phyloP scores from a whole-genome alignment of 1,140 invertebrate genomes.

The Hyphantria cunea region DNA sequence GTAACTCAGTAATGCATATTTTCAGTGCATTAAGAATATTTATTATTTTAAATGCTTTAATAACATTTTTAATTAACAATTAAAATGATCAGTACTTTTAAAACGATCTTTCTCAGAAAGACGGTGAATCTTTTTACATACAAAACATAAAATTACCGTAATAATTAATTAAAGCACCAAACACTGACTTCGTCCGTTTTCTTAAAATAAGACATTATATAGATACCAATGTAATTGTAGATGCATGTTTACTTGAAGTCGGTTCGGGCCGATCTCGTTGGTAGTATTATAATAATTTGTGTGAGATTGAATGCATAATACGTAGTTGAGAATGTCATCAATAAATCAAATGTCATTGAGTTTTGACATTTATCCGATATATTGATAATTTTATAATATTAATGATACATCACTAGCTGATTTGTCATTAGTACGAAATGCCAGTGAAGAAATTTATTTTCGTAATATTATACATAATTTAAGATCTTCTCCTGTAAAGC shows the following conservation, averaged over 20 bases:
- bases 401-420: conserved; percentile 40
- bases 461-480: conserved; percentile 38
- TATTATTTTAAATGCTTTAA: no score
- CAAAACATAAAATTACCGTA: no score
- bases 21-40: no score
- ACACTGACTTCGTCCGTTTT: no score
- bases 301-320: conserved; percentile 58
- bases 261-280: conserved; percentile 50
- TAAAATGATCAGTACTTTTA: no score
- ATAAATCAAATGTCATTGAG: conserved; percentile 25
- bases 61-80: no score
- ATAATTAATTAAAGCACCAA: no score
- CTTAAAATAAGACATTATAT: no score
- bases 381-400: conserved; percentile 20
- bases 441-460: conserved; percentile 52
- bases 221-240: not conserved
- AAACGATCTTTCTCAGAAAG: no score
- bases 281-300: conserved; percentile 66
- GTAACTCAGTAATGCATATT: no score
- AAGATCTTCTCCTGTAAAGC: conserved; percentile 32
- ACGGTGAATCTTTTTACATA: no score
- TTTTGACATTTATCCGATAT: conserved; percentile 1
- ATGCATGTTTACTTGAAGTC: conserved; percentile 30
- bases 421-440: conserved; percentile 46
- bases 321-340: conserved; percentile 25